Percentiles rank a stretch among this genome's conserved stretches.
phyloP scores from a whole-genome alignment of 2,888 invertebrate species.

The Dolichomitus sp. region DNA sequence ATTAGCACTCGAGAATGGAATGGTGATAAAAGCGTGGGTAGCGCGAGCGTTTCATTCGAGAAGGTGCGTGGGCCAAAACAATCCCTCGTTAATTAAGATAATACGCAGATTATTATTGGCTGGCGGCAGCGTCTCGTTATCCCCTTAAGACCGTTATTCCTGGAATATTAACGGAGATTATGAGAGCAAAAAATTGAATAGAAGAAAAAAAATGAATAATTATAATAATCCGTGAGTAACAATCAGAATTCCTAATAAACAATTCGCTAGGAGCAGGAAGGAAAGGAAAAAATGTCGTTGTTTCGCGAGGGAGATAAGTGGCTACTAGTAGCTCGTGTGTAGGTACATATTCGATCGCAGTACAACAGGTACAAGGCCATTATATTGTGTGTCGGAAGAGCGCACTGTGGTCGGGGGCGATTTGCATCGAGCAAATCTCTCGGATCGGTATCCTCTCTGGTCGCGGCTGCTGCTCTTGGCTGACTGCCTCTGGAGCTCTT shows the following conservation, averaged over 20 bases:
- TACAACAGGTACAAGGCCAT: slow-evolving; percentile 59
- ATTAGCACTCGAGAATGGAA: slow-evolving; percentile 57
- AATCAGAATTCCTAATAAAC: slow-evolving; percentile 1
- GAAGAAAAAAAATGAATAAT: not conserved
- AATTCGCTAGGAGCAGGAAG: slow-evolving; percentile 16
- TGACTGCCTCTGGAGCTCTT: slow-evolving; percentile 23
- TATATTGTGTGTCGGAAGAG: slow-evolving; percentile 68
- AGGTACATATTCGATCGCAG: slow-evolving; percentile 47
- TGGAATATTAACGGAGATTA: slow-evolving; percentile 34
- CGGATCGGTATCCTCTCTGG: slow-evolving; percentile 62
- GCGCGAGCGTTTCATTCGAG: slow-evolving; percentile 62
- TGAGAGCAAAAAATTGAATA: slow-evolving; percentile 5
- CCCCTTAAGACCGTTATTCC: slow-evolving; percentile 30
- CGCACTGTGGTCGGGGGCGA: slow-evolving; percentile 51
- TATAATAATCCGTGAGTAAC: slow-evolving; percentile 1
- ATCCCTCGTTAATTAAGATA: slow-evolving; percentile 84
- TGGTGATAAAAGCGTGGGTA: slow-evolving; percentile 60
- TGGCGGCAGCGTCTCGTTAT: slow-evolving; percentile 56
- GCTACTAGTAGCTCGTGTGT: slow-evolving; percentile 46
- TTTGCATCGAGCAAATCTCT: slow-evolving; percentile 70
- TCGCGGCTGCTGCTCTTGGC: slow-evolving; percentile 27
- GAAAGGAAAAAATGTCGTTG: slow-evolving; percentile 48
- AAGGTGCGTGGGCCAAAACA: slow-evolving; percentile 81
- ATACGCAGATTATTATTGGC: slow-evolving; percentile 79
- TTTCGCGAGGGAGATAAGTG: slow-evolving; percentile 55